Base-by-base conservation (phyloP, 2,888 invertebrate genomes). In the Scrobipalpa costella region DNA sequence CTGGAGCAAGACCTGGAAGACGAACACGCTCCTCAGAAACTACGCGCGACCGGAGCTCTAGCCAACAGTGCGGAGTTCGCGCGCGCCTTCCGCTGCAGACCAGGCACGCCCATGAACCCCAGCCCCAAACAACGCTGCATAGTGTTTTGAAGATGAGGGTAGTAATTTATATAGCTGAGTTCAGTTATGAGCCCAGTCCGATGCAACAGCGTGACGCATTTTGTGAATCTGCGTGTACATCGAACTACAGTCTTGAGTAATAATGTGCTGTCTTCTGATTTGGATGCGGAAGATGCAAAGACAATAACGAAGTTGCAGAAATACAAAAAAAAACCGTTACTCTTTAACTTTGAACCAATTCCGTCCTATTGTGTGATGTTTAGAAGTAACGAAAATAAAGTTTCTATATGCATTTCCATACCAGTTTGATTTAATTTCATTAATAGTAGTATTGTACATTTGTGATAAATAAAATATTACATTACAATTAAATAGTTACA, bases 31-130 rank as follows among this genome's bases (percentile, higher is more conserved):
- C 97, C 97, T 0, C 94, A 94, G 33, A 90, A 92, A 69, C 90
- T 96, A 67, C 87, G 96, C 21, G 93, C 96, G 0, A 89, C 92
- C 38, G 96, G 95, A 0, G 94, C 94, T 0, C 80, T 96, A 0
- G 93, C 94, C 69, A 97, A 97, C 78, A 95, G 94, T 0, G 90
- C 92, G 15, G 95, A 96, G 69, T 97, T 97, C 75, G 92, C 95
- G 0, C 80, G 87, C 11, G 93, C 94, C 0, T 96, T 94, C 81
- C 81, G 80, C 2, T 94, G 94, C 67, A 84, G 87, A 0, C 76
- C 79, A 0, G 93, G 91, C 0, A 86, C 93, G 0, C 77, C 80
- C 0, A 93, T 94, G 94, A 93, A 93, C 73, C 93, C 93, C 0
- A 21, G 9, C 73, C 93, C 93, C 0, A 33, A 13, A 1, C 84